These are phyloP conservation scores for Micronycteris hirsuta DNA, from an alignment of 2,113 vertebrate species.

Conservation along the genomic window DNA sequence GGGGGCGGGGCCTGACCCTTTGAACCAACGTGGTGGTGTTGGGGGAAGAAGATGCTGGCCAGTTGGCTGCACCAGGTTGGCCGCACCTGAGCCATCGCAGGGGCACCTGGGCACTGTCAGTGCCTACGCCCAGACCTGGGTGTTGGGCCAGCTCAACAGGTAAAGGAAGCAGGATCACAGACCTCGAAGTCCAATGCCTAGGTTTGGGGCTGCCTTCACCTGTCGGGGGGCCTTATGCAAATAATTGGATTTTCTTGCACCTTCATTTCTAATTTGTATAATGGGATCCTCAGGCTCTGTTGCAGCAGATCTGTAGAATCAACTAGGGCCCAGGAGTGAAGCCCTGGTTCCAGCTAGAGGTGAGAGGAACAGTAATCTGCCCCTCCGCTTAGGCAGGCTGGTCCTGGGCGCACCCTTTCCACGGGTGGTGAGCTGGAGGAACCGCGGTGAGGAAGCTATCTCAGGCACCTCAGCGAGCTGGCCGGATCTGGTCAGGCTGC, in stretches of 20 bases:
- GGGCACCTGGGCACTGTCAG: neutral
- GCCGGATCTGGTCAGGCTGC: neutral
- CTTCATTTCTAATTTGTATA: neutral
- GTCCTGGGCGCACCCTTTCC: neutral
- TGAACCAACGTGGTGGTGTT: neutral
- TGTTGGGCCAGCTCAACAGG: neutral
- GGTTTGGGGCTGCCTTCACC: neutral
- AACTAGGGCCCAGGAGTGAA: neutral
- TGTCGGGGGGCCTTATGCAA: neutral
- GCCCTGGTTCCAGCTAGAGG: neutral
- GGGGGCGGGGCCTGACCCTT: conserved; percentile 80
- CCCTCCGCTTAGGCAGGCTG: neutral
- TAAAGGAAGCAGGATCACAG: neutral
- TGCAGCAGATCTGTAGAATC: neutral
- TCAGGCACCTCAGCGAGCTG: neutral
- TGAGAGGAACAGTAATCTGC: neutral
- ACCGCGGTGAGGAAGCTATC: neutral
- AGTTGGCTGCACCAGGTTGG: neutral
- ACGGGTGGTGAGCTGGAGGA: neutral
- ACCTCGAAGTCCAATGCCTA: neutral
- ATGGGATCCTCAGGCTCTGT: neutral
- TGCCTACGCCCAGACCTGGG: neutral
- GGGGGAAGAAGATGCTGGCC: conserved; percentile 31
- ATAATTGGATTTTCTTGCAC: neutral
- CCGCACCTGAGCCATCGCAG: neutral